These are phyloP conservation scores for Platichthys flesus DNA, from an alignment of 2,113 vertebrate genomes.

Conservation along the genomic window DNA sequence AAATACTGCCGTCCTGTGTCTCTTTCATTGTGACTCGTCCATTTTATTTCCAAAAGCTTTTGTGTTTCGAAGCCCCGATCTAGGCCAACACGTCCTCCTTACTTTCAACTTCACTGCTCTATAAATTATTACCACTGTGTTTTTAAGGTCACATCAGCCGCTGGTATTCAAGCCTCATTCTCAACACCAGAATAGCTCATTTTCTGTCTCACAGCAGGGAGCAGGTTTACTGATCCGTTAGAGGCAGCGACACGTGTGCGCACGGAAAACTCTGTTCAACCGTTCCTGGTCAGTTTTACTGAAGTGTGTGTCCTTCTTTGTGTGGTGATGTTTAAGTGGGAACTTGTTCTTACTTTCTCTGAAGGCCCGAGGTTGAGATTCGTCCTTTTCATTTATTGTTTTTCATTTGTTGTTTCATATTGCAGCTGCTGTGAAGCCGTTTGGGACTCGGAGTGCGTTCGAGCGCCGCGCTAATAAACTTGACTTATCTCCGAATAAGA, in stretches of 20 bases:
- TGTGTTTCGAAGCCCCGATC: not conserved
- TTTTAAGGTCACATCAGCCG: not conserved
- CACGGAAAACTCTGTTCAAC: no score
- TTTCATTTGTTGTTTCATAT: slow-evolving; percentile 46
- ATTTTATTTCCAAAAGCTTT: not conserved
- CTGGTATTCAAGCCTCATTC: slow-evolving; percentile 8
- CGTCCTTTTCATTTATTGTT: slow-evolving; percentile 42
- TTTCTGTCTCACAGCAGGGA: not conserved
- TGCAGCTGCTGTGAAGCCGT: slow-evolving; percentile 4
- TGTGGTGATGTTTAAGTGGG: not conserved
- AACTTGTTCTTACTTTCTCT: not conserved
- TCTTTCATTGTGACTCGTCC: not conserved
- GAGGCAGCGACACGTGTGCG: no score
- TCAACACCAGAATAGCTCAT: not conserved
- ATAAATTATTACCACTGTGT: not conserved
- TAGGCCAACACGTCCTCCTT: not conserved
- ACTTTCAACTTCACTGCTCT: not conserved
- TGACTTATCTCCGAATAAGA: slow-evolving; percentile 50
- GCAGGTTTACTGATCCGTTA: not conserved
- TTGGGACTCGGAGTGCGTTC: slow-evolving; percentile 14
- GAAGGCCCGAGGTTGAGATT: not conserved
- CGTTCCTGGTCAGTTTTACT: not conserved
- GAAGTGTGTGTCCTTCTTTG: not conserved
- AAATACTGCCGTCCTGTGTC: not conserved
- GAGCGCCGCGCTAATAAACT: slow-evolving; percentile 16